Evolutionary conservation across 2,113 vertebrate genomes (phyloP), one percentile per base, ranked within the genome.

Genomic region (Phalacrocorax pelagicus): DNA sequence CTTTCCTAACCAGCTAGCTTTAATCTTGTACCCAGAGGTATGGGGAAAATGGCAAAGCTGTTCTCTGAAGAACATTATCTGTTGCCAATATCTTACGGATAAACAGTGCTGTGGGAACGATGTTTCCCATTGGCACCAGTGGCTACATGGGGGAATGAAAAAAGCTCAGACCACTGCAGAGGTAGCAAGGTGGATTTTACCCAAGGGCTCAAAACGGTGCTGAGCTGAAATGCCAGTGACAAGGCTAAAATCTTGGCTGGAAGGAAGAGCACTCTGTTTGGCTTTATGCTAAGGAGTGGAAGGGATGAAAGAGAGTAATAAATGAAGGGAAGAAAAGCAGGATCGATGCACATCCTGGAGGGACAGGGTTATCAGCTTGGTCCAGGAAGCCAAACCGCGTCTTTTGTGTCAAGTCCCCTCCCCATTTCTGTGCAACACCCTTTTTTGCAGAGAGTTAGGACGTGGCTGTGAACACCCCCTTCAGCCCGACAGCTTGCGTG

Each of bases 391-490:
- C 73, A 84, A 89, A 78, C 23, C 57, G 19, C 29, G n/a, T 30
- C 65, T 58, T 78, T 36, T 2, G 32, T 78, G 89, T 80, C 72
- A 74, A 61, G 69, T 62, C 92, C 51, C 49, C 49, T 92, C 59
- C 51, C 86, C 11, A 14, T 81, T 88, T 90, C 75, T 30, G 12
- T 20, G 57, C 66, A 79, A 65, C 61, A 38, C 72, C 57, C 57
- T 29, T 36, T 86, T 81, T 36, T 66, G 58, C 57, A 82, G 66
- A 49, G 73, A 44, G 40, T 36, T 78, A 23, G 46, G 71, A 49
- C 0, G 2, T 78, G 72, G 63, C 58, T 78, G 44, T 10, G 8
- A 81, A 58, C 2, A 0, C 20, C 75, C 34, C 2, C 2, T 74
- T 44, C 24, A 49, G 30, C 38, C 57, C 4, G 14, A 12, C 0